Percentiles rank a stretch among this genome's conserved stretches.
phyloP scores from a whole-genome alignment of 2,113 vertebrate species.

The Eira barbara region DNA sequence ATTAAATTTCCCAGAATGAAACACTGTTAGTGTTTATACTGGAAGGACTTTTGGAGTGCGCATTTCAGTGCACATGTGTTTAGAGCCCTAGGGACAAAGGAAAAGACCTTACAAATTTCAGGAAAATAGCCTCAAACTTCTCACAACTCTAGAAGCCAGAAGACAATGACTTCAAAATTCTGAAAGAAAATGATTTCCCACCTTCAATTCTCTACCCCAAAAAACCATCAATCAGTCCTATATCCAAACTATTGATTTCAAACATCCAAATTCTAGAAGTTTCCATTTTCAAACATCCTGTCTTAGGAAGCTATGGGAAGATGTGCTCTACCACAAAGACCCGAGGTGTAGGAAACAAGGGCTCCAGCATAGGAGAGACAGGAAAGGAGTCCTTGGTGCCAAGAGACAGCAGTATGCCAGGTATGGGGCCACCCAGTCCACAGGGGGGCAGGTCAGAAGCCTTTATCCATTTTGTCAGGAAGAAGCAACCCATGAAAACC shows the following conservation, averaged over 20 bases:
- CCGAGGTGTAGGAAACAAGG: background rate
- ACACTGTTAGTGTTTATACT: background rate
- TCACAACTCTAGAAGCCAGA: background rate
- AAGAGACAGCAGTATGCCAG: background rate
- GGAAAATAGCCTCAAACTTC: background rate
- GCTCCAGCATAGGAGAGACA: background rate
- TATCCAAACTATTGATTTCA: background rate
- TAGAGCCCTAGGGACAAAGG: background rate
- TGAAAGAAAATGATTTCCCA: constrained; percentile 4
- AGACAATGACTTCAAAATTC: background rate
- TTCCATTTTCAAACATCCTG: background rate
- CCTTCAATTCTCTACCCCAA: background rate
- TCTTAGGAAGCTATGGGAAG: background rate
- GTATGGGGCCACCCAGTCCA: background rate
- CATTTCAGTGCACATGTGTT: background rate
- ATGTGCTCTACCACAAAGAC: background rate
- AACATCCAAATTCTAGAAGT: background rate
- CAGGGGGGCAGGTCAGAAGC: background rate
- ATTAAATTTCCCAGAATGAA: background rate
- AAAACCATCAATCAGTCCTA: background rate
- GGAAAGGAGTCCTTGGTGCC: background rate
- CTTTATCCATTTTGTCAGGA: background rate
- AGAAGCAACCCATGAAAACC: background rate
- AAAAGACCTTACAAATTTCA: background rate
- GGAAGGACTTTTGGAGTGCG: background rate